phyloP scores from a whole-genome alignment of 2,888 invertebrate genomes.

The Hedychridium roseum region DNA sequence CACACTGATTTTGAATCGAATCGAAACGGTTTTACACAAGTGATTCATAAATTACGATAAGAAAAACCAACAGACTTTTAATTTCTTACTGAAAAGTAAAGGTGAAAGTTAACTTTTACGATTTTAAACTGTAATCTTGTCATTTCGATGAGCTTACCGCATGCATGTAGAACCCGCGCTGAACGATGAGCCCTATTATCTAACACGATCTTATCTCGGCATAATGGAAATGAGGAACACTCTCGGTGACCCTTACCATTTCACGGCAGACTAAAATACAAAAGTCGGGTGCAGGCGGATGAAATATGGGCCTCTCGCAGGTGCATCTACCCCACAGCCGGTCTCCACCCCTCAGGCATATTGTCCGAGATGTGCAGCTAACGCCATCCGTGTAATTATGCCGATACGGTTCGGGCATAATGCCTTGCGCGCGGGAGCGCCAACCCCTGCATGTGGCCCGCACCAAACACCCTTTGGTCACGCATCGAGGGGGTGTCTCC shows the following conservation, averaged over 20 bases:
- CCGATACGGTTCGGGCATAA: conserved; percentile 43
- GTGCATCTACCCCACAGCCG: conserved; percentile 29
- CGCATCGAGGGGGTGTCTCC: conserved; percentile 30
- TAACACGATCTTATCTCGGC: conserved; percentile 28
- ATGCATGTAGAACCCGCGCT: too few relatives aligned
- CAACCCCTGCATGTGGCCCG: conserved; percentile 21
- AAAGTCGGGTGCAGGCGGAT: conserved; percentile 32
- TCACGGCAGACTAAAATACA: conserved; percentile 34
- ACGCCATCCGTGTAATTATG: conserved; percentile 54
- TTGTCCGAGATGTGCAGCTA: conserved; percentile 50
- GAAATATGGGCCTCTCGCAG: conserved; percentile 44
- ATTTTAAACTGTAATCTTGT: too few relatives aligned
- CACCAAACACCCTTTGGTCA: conserved; percentile 38
- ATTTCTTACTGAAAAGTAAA: too few relatives aligned
- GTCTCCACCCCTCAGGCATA: conserved; percentile 25
- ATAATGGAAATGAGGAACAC: conserved; percentile 41
- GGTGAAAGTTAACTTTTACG: too few relatives aligned
- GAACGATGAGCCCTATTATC: too few relatives aligned
- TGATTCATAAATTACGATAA: too few relatives aligned
- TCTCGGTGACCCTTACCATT: conserved; percentile 36
- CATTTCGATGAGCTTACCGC: too few relatives aligned
- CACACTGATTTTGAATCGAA: too few relatives aligned
- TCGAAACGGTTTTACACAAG: too few relatives aligned
- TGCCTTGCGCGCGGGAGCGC: background rate
- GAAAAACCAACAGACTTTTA: too few relatives aligned